Evolutionary conservation across 2,113 vertebrate genomes (phyloP), one percentile per base, ranked within the genome.

Genomic region (Aramus guarauna): DNA sequence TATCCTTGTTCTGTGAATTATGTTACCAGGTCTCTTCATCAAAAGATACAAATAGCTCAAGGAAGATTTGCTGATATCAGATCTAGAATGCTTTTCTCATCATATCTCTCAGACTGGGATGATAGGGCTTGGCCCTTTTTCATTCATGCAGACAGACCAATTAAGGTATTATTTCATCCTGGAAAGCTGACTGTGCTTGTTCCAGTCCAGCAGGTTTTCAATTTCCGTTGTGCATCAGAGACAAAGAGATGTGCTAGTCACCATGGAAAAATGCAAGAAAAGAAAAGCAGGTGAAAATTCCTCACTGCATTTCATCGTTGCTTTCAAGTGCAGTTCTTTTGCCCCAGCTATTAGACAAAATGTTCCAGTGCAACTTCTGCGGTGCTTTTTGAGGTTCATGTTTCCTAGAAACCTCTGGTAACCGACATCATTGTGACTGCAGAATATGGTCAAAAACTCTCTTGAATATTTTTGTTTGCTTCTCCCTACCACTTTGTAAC

Each of bases 121-220:
- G 75, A 56, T 16, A 26, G 21, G 55, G 26, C 62, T 96, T 41
- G 62, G 50, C 37, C 50, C 26, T 15, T 66, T 67, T 67, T 93
- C n/a, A 71, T 9, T 67, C 47, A 37, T 48, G 18, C 56, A 88
- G 85, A 94, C 55, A 94, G 85, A 63, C 52, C 66, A 85, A 75
- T 92, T 85, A 79, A 93, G 71, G 60, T 92, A 75, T 80, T 87
- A 55, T 76, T 95, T 96, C 60, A 85, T 52, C 67, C 92, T 85
- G 69, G 81, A 90, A 94, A 78, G 19, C 55, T 83, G 67, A 72
- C n/a, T 86, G 81, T 75, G 56, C 52, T 93, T 60, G 30, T 62
- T 96, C 73, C 50, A 64, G 43, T 73, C 89, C 34, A 19, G 60
- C 56, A 85, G 55, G 39, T 71, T 88, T 97, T 95, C 73, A 63